Conservation (phyloP, 2,888 invertebrate species). For the Pachliopta kotzebuea region DNA sequence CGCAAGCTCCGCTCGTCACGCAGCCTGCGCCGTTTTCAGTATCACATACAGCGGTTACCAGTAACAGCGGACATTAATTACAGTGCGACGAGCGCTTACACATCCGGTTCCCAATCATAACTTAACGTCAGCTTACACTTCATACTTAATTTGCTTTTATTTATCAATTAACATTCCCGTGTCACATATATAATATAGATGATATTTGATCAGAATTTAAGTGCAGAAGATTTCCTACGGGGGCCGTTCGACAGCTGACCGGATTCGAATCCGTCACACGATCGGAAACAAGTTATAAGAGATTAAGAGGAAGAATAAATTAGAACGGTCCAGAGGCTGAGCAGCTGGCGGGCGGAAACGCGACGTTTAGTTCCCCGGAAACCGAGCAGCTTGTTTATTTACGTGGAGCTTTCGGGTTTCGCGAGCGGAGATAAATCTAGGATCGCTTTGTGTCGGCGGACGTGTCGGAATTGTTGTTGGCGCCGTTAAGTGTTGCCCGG, state of each 20-base stretch:
- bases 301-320: slow-evolving; percentile 18
- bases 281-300: background rate
- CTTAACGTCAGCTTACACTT: too few species aligned
- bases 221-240: too few species aligned
- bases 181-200: too few species aligned
- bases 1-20: slow-evolving; percentile 3
- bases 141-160: too few species aligned
- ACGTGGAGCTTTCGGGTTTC: background rate
- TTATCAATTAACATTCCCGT: too few species aligned
- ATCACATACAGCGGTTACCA: slow-evolving; percentile 11
- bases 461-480: too few species aligned
- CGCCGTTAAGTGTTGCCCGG: too few species aligned
- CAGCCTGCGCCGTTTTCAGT: slow-evolving; percentile 11
- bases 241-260: too few species aligned
- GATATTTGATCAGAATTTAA: too few species aligned
- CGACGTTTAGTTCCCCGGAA: slow-evolving; percentile 1
- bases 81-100: slow-evolving; percentile 4
- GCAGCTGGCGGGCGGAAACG: too few species aligned
- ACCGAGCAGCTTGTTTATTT: slow-evolving; percentile 9
- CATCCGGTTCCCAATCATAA: too few species aligned
- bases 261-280: background rate
- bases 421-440: background rate
- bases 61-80: slow-evolving; percentile 19
- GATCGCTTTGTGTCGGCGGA: background rate
- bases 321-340: too few species aligned